A percentile compares a stretch with the other conserved stretches of the same genome.
Conservation (phyloP, 2,113 vertebrate genomes). For the Spea multiplicata region DNA sequence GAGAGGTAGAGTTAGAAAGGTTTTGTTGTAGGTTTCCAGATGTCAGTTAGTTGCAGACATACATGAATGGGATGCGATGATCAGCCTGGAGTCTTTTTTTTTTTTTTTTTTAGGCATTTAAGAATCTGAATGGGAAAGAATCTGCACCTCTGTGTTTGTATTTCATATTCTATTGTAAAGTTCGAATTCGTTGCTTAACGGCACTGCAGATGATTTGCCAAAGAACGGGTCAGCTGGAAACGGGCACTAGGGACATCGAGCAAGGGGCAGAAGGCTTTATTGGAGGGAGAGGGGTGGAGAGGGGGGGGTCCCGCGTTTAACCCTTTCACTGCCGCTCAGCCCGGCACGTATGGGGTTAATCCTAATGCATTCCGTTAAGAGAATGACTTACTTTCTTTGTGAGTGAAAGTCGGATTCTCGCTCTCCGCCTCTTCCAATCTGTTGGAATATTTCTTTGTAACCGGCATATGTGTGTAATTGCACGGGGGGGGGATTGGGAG, state of each 20-base stretch:
- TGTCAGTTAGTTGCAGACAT: constrained; percentile 12
- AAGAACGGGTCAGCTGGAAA: no score
- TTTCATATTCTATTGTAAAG: no score
- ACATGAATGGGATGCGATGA: not conserved
- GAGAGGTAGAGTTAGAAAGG: not conserved
- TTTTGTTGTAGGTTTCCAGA: constrained; percentile 4
- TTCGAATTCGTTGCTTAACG: no score
- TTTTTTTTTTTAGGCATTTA: not conserved
- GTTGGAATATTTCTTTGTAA: not conserved
- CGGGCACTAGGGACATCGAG: no score
- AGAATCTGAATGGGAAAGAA: not conserved
- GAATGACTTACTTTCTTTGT: not conserved
- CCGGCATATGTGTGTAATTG: not conserved
- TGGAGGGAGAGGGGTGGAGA: not conserved
- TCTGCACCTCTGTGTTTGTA: not conserved
- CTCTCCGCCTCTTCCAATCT: not conserved
- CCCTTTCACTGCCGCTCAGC: not conserved
- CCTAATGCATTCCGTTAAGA: not conserved
- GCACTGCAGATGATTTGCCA: no score
- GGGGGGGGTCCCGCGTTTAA: not conserved
- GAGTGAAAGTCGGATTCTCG: constrained; percentile 9
- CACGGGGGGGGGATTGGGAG: not conserved
- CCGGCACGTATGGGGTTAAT: not conserved
- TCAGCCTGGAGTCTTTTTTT: constrained; percentile 2
- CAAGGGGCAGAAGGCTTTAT: not conserved